These are phyloP conservation scores for Trachemys scripta DNA, from an alignment of 2,113 vertebrate genomes.

Conservation along the genomic window DNA sequence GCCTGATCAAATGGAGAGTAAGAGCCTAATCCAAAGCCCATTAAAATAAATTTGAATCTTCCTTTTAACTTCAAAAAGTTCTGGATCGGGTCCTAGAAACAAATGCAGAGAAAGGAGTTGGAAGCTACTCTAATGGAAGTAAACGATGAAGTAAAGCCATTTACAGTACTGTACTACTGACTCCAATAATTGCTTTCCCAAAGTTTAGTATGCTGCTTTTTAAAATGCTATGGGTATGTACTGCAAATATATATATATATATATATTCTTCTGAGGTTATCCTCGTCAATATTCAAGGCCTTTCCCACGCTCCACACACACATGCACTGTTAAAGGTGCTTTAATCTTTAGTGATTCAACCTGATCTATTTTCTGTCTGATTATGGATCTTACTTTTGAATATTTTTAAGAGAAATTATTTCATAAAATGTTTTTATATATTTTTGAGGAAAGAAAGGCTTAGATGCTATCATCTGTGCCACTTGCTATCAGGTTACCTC, in stretches of 20 bases:
- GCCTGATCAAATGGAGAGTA: not conserved
- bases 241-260: rapidly evolving
- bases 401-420: not conserved
- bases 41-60: not conserved
- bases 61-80: not conserved
- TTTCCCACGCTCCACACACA: not conserved
- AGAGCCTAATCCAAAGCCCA: not conserved
- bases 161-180: not conserved
- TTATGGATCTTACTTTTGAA: not conserved
- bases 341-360: constrained; percentile 5
- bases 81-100: not conserved
- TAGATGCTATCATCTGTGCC: not conserved
- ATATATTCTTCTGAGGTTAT: rapidly evolving
- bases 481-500: not conserved
- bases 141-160: not conserved
- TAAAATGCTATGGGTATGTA: not conserved
- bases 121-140: not conserved
- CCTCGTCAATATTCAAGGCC: not conserved
- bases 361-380: not conserved
- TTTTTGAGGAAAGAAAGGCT: not conserved
- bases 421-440: not conserved
- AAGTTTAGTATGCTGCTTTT: not conserved
- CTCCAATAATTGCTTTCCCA: not conserved
- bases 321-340: not conserved
- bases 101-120: not conserved